These are phyloP conservation scores for Unio pictorum DNA, from an alignment of 2,888 invertebrate genomes.

Conservation along the genomic window DNA sequence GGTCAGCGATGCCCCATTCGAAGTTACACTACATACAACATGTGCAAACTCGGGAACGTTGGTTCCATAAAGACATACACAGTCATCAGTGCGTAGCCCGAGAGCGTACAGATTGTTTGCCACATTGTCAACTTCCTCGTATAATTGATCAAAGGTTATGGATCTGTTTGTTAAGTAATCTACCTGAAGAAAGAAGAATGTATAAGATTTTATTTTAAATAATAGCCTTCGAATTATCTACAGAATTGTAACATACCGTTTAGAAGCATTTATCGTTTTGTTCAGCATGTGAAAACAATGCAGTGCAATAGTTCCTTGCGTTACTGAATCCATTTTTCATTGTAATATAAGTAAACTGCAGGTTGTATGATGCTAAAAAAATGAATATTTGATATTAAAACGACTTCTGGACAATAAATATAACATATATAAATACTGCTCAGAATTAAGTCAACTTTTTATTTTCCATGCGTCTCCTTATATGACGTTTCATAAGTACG, in stretches of 20 bases:
- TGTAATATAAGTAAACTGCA: no score
- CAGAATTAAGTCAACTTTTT: no score
- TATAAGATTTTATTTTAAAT: background rate
- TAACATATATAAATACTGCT: no score
- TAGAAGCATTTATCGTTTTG: background rate
- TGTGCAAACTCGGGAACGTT: slow-evolving; percentile 61
- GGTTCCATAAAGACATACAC: slow-evolving; percentile 56
- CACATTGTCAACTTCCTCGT: slow-evolving; percentile 36
- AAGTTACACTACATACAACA: slow-evolving; percentile 46
- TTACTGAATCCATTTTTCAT: no score
- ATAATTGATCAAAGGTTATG: slow-evolving; percentile 44
- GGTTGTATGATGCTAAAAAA: no score
- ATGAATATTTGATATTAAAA: no score
- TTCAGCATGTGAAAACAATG: background rate
- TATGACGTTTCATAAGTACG: no score
- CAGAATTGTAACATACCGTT: background rate
- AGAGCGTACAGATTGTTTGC: slow-evolving; percentile 39
- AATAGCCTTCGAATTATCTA: background rate
- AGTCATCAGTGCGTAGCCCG: slow-evolving; percentile 56
- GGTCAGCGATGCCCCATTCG: slow-evolving; percentile 50
- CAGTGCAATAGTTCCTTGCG: no score
- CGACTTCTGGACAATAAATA: no score
- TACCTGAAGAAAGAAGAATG: slow-evolving; percentile 38
- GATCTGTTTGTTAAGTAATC: slow-evolving; percentile 49
- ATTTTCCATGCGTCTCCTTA: no score